A percentile compares a stretch with the other conserved stretches of the same genome.
phyloP scores from a whole-genome alignment of 2,113 vertebrate genomes.

The Gavialis gangeticus region DNA sequence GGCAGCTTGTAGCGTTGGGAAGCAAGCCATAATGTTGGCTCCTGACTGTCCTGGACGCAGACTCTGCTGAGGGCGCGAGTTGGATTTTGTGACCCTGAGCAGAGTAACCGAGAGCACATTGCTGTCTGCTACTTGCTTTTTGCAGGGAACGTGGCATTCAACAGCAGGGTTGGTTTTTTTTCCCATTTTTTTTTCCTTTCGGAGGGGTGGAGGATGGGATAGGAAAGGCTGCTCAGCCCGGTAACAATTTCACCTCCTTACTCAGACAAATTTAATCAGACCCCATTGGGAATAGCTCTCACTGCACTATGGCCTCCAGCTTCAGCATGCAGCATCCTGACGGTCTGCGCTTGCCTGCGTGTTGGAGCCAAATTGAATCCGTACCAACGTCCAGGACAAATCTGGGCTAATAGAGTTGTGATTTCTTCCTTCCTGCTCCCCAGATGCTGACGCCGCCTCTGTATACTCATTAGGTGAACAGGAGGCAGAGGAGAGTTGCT shows the following conservation, averaged over 20 bases:
- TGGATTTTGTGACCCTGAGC: background rate
- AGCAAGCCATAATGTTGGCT: background rate
- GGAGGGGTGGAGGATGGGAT: accelerated
- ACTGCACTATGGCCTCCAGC: background rate
- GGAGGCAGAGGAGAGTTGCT: background rate
- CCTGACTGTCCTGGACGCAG: background rate
- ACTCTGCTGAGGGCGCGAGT: background rate
- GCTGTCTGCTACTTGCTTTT: background rate
- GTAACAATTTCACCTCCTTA: accelerated
- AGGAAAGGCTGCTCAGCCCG: background rate
- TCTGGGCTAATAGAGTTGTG: constrained; percentile 50
- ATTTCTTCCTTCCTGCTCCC: constrained; percentile 64
- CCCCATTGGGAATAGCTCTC: background rate
- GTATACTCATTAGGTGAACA: background rate
- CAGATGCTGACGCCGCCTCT: constrained; percentile 36
- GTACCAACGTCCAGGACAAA: constrained; percentile 20
- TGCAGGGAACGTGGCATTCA: background rate
- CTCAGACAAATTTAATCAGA: accelerated
- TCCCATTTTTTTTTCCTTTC: background rate
- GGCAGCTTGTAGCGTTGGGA: background rate
- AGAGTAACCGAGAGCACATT: background rate
- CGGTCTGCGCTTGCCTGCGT: accelerated
- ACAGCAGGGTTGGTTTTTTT: background rate
- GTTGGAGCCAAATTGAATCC: accelerated
- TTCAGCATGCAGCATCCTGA: accelerated